Conservation (phyloP, 2,113 vertebrate genomes). For the Brachypteracias leptosomus region DNA sequence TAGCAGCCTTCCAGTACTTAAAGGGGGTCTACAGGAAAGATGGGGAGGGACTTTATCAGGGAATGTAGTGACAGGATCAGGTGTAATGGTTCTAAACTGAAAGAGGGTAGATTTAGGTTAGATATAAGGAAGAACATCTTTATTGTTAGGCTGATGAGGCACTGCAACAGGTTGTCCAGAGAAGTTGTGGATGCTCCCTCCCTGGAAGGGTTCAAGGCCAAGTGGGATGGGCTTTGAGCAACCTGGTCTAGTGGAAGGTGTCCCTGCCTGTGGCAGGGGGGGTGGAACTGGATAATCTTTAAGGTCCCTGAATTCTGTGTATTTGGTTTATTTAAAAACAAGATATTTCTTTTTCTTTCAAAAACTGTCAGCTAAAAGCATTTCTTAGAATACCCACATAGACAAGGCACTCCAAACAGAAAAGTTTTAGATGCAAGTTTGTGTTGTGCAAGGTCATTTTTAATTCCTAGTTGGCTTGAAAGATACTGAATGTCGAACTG, state of each 20-base stretch:
- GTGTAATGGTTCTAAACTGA: neutral
- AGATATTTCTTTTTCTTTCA: neutral
- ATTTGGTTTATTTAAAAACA: neutral
- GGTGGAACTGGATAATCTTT: neutral
- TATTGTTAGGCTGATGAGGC: neutral
- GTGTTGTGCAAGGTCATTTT: neutral
- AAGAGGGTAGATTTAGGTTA: neutral
- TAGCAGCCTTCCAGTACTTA: neutral
- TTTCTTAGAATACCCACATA: neutral
- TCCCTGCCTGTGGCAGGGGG: neutral
- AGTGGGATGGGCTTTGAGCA: too few species aligned
- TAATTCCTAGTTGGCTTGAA: neutral
- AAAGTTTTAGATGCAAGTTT: neutral
- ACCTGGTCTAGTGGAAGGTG: neutral
- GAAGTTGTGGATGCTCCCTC: neutral
- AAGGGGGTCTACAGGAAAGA: neutral
- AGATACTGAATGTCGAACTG: neutral
- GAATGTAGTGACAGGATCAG: neutral
- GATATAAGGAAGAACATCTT: neutral
- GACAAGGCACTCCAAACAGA: neutral
- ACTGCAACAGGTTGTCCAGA: neutral
- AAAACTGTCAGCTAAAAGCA: neutral
- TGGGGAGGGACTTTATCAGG: neutral
- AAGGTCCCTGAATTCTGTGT: neutral
- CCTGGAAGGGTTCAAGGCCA: too few species aligned